Base-by-base conservation (phyloP, 2,113 vertebrate genomes). In the Anthoscopus minutus region DNA sequence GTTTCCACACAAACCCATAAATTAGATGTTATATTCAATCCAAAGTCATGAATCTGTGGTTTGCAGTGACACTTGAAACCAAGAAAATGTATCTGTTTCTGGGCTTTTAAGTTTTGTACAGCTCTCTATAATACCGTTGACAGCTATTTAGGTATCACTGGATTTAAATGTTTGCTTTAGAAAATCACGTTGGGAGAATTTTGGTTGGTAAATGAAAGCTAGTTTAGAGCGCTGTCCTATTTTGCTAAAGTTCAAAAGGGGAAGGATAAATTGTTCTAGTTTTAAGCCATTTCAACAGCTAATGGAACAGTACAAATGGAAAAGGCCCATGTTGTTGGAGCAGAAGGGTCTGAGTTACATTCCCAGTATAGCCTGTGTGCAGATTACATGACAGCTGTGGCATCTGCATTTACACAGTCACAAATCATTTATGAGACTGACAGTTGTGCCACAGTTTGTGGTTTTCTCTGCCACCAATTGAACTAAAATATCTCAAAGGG, bases 401-500 rank as follows among this genome's bases (percentile, higher is more conserved):
- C 15, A 0, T 95, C 95, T 93, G 79, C 94, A 80, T 95, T 96
- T 93, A 94, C 78, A 93, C 60, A 89, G 85, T 94, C 91, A 91
- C 91, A 96, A 95, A 95, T 95, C 81, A 91, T 96, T 96, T 94
- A 72, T 8, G 51, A 88, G 81, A 93, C 74, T 96, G 95, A 93
- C 94, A 95, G 89, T 92, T 76, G 76, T 91, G 94, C 94, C 93
- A 96, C 89, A 96, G 93, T 93, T 96, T 96, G 95, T 94, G 93
- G 87, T 97, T 97, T 97, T 91, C 89, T 88, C 38, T 96, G 94
- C 93, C 94, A 96, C 81, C 94, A 91, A 64, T 91, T 96, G 94
- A 96, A 96, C 94, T 96, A 88, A 94, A 93, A 94, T 90, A 94
- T 96, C 88, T 96, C 89, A 94, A 78, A 96, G 94, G 82, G 92